Conservation (phyloP, 1,140 invertebrate species). For the Bilobella aurantiaca region DNA sequence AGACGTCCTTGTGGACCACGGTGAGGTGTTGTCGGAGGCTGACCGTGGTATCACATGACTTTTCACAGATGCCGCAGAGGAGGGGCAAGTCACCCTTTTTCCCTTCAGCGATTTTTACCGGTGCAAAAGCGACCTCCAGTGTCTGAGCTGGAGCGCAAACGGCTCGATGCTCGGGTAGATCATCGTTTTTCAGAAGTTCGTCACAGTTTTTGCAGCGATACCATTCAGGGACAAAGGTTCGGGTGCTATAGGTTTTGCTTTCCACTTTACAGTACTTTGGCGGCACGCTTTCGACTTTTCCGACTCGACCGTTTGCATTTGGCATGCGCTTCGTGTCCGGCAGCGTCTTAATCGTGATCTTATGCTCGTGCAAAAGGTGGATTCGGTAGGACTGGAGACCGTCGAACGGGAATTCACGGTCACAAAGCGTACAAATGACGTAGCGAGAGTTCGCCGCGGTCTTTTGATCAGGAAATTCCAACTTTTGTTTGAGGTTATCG, state of each 20-base stretch:
- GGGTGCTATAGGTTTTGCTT: background rate
- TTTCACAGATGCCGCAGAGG: conserved; percentile 7
- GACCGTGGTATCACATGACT: conserved; percentile 1
- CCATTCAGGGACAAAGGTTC: background rate
- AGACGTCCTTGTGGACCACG: conserved; percentile 1
- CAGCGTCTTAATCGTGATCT: background rate
- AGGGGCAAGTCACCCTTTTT: background rate
- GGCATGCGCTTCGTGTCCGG: background rate
- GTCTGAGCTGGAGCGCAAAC: background rate
- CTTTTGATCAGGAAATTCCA: background rate
- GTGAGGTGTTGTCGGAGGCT: conserved; percentile 15
- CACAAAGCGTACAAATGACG: background rate
- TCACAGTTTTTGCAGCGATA: conserved; percentile 20
- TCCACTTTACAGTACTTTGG: too few species aligned
- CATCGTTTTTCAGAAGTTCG: background rate
- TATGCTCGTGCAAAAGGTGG: background rate
- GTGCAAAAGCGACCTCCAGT: background rate
- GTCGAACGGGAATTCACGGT: background rate
- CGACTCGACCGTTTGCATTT: background rate
- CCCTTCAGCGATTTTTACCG: background rate
- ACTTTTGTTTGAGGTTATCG: background rate
- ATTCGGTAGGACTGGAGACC: background rate
- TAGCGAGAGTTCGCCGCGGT: background rate
- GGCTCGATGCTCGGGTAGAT: conserved; percentile 1
- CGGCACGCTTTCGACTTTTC: background rate